Percentiles rank a stretch among this genome's conserved stretches.
Conservation (phyloP, 2,113 vertebrate species). For the Entomyzon cyanotis region DNA sequence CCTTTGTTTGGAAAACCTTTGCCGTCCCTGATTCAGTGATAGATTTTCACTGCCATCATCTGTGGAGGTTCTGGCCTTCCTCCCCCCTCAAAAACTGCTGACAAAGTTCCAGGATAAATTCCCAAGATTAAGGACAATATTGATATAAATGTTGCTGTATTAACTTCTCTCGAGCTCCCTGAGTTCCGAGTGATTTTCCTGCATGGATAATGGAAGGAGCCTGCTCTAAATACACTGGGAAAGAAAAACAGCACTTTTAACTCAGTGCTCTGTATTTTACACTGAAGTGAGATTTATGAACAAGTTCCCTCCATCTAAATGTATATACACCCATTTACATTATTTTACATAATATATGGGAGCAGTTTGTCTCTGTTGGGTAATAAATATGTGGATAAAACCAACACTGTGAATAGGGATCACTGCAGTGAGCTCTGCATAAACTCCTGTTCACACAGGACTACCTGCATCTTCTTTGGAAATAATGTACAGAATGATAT, state of each 20-base stretch:
- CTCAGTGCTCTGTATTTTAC: background rate
- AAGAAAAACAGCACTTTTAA: background rate
- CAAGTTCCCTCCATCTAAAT: background rate
- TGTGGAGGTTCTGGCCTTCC: background rate
- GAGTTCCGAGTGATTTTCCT: background rate
- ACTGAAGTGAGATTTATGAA: constrained; percentile 5
- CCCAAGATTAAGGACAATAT: background rate
- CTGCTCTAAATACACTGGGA: background rate
- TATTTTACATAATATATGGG: background rate
- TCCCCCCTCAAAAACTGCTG: background rate
- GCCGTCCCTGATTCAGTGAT: background rate
- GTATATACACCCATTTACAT: background rate
- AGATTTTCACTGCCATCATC: background rate
- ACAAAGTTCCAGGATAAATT: background rate
- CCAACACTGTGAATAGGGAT: background rate
- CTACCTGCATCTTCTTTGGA: background rate
- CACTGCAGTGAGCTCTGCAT: background rate
- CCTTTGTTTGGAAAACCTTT: background rate
- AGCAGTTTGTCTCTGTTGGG: background rate
- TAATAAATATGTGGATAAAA: background rate
- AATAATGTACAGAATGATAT: background rate
- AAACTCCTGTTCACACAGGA: background rate
- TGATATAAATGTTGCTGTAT: background rate
- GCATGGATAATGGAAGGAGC: background rate
- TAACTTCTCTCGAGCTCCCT: background rate